Evolutionary conservation across 2,113 vertebrate species (phyloP).

Genomic region (Indicator indicator): DNA sequence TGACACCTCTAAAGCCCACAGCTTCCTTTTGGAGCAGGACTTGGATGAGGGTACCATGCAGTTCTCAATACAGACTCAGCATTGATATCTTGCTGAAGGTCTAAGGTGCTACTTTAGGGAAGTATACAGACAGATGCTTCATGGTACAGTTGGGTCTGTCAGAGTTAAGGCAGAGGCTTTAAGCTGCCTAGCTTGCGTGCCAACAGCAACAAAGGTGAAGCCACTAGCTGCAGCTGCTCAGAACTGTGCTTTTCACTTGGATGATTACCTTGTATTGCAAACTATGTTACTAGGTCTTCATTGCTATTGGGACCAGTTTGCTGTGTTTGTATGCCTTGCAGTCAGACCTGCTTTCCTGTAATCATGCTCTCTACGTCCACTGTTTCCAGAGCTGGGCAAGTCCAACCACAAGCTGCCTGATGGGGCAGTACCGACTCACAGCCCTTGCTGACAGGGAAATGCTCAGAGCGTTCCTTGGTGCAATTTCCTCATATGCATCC

Average conservation of each 20-base stretch:
- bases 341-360: not conserved
- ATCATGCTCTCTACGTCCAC: not conserved
- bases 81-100: not conserved
- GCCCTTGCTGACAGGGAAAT: not conserved
- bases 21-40: not conserved
- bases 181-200: not conserved
- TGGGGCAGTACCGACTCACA: too few species aligned
- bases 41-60: not conserved
- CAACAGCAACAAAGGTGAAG: not conserved
- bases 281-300: not conserved
- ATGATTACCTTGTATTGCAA: not conserved
- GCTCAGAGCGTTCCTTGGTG: fast-evolving
- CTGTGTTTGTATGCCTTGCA: not conserved
- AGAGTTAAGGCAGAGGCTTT: not conserved
- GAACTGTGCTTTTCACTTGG: not conserved
- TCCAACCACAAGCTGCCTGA: fast-evolving
- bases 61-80: not conserved
- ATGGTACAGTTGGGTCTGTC: not conserved
- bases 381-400: not conserved
- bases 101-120: not conserved
- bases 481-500: fast-evolving
- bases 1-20: not conserved
- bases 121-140: not conserved
- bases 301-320: not conserved
- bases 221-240: not conserved